A percentile compares a stretch with the other conserved stretches of the same genome.
Conservation (phyloP, 64 coral and sea anemone genomes). For the Dendrophyllia cribrosa region DNA sequence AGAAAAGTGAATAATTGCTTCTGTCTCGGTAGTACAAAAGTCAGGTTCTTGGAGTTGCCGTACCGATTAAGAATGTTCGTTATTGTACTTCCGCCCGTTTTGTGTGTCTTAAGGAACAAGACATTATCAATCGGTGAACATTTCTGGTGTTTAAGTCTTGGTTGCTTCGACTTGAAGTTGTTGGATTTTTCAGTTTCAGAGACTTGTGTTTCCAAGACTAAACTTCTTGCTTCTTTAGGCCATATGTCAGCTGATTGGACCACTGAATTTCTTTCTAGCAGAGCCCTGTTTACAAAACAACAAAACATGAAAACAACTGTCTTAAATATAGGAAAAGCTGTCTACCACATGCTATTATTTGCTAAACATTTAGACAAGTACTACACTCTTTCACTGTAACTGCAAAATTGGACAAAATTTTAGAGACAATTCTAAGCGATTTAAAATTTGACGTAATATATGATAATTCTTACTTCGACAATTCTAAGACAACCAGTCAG, state of each 20-base stretch:
- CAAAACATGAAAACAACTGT: too few species aligned
- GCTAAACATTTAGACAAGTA: too few species aligned
- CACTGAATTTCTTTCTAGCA: neutral
- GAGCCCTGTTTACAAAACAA: neutral
- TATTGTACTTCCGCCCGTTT: constrained; percentile 88
- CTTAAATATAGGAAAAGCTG: too few species aligned
- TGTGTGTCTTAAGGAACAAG: constrained; percentile 89
- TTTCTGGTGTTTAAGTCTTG: neutral
- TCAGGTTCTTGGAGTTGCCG: constrained; percentile 76
- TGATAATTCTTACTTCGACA: too few species aligned
- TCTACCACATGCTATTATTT: too few species aligned
- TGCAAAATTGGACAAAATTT: too few species aligned
- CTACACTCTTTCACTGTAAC: too few species aligned
- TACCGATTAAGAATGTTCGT: constrained; percentile 93
- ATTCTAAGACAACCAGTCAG: too few species aligned
- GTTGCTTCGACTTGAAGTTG: neutral
- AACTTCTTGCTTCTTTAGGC: neutral
- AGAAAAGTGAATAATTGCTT: constrained; percentile 72
- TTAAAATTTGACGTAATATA: too few species aligned
- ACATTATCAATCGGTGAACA: constrained; percentile 63
- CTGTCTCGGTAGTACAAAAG: constrained; percentile 73
- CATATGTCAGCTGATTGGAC: neutral
- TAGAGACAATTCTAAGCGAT: too few species aligned
- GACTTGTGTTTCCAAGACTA: neutral
- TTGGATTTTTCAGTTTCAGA: neutral